These are phyloP conservation scores for Drosophila eohydei DNA, from an alignment of 2,888 invertebrate species.

Conservation along the genomic window DNA sequence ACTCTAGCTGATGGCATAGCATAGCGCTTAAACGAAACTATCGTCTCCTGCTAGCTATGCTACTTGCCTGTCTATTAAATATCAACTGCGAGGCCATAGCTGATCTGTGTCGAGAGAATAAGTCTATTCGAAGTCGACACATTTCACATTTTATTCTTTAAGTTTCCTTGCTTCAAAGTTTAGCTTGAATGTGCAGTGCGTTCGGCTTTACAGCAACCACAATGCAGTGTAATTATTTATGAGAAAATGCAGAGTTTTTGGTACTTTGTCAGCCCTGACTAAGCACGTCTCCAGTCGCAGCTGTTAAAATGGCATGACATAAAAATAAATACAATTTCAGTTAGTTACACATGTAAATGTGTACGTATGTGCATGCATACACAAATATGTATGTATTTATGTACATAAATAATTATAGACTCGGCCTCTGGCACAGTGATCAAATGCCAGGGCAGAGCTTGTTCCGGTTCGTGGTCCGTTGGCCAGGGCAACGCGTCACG, in stretches of 20 bases:
- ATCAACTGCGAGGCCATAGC: background rate
- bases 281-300: constrained; percentile 14
- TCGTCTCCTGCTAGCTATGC: constrained; percentile 25
- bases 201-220: background rate
- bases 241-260: no score
- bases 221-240: background rate
- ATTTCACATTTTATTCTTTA: background rate
- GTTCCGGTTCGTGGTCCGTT: constrained; percentile 35
- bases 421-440: constrained; percentile 21
- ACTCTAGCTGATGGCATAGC: constrained; percentile 21
- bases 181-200: background rate
- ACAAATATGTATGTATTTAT: constrained; percentile 2
- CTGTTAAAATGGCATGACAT: constrained; percentile 30
- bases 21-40: constrained; percentile 35
- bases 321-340: constrained; percentile 28
- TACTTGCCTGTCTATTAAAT: constrained; percentile 29
- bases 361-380: constrained; percentile 3
- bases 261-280: background rate
- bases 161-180: background rate
- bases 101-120: background rate
- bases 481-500: constrained; percentile 64
- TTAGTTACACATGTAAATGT: constrained; percentile 29
- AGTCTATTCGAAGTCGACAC: background rate
- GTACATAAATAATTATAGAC: constrained; percentile 52
- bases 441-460: constrained; percentile 8